phyloP scores from a whole-genome alignment of 2,888 invertebrate genomes.

The Linyphia triangularis region DNA sequence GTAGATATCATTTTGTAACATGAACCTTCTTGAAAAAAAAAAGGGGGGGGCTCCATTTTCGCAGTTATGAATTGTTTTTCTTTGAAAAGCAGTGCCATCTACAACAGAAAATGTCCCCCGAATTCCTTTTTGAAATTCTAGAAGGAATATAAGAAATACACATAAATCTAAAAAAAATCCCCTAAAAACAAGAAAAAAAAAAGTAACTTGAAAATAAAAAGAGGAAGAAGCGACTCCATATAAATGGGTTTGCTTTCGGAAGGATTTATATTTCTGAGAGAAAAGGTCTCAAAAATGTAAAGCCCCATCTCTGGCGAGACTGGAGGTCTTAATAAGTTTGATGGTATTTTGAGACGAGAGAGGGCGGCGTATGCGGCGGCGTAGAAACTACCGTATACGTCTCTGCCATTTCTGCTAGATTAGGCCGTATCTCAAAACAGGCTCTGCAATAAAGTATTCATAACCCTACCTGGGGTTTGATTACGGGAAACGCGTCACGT shows the following conservation, averaged over 20 bases:
- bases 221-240: slow-evolving; percentile 31
- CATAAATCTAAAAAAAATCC: background rate
- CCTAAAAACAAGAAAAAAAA: background rate
- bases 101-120: background rate
- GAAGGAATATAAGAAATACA: background rate
- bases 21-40: no score
- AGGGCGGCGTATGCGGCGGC: background rate
- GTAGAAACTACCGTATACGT: slow-evolving; percentile 61
- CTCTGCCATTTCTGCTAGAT: slow-evolving; percentile 74
- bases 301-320: slow-evolving; percentile 59
- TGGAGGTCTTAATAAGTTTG: slow-evolving; percentile 74
- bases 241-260: slow-evolving; percentile 65
- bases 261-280: slow-evolving; percentile 74
- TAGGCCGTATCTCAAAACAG: slow-evolving; percentile 68
- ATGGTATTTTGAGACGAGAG: slow-evolving; percentile 72
- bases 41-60: no score
- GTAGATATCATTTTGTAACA: no score
- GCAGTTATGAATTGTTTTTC: no score
- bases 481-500: slow-evolving; percentile 71
- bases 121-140: slow-evolving; percentile 15
- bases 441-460: slow-evolving; percentile 74
- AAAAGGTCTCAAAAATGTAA: slow-evolving; percentile 70
- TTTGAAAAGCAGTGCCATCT: background rate
- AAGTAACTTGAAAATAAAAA: slow-evolving; percentile 1
- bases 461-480: slow-evolving; percentile 74